These are phyloP conservation scores for Harlomillsia oculata DNA, from an alignment of 1,140 invertebrate genomes.

Conservation along the genomic window DNA sequence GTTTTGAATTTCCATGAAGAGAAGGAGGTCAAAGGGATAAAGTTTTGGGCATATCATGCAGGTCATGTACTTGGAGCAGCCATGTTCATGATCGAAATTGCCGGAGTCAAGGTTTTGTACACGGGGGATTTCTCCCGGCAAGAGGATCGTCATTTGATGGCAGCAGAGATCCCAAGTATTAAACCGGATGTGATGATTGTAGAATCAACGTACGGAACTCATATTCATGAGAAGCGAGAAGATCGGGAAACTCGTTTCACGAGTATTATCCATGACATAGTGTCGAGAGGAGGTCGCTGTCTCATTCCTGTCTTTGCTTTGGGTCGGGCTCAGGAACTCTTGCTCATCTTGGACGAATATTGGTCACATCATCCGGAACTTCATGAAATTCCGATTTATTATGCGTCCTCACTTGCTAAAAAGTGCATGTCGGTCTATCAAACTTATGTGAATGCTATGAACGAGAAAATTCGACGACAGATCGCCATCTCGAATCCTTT, in stretches of 20 bases:
- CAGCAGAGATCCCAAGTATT: slow-evolving; percentile 93
- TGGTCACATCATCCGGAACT: slow-evolving; percentile 97
- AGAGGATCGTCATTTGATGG: slow-evolving; percentile 98
- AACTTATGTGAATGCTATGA: slow-evolving; percentile 99
- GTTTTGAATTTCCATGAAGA: slow-evolving; percentile 98
- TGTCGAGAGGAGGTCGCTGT: slow-evolving; percentile 87
- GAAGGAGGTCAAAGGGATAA: slow-evolving; percentile 90
- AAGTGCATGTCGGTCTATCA: slow-evolving; percentile 99
- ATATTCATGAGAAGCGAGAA: slow-evolving; percentile 96
- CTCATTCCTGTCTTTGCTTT: slow-evolving; percentile 98
- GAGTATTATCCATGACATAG: slow-evolving; percentile 88
- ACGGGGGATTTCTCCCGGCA: slow-evolving; percentile 98
- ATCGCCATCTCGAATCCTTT: slow-evolving; percentile 95
- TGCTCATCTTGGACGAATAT: slow-evolving; percentile 95
- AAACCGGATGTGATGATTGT: slow-evolving; percentile 95
- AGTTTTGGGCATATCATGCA: slow-evolving; percentile 98
- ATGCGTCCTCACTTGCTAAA: slow-evolving; percentile 96
- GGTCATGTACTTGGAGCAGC: slow-evolving; percentile 97
- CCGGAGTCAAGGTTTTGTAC: slow-evolving; percentile 90
- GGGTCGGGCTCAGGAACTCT: slow-evolving; percentile 90
- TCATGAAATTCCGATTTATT: slow-evolving; percentile 98
- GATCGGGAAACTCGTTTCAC: slow-evolving; percentile 93
- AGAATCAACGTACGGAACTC: slow-evolving; percentile 98
- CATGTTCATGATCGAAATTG: slow-evolving; percentile 99
- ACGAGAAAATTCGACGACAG: slow-evolving; percentile 88